Evolutionary conservation across 1,140 invertebrate genomes (phyloP), one percentile per base, ranked within the genome.

Genomic region (Drosophila punjabiensis): DNA sequence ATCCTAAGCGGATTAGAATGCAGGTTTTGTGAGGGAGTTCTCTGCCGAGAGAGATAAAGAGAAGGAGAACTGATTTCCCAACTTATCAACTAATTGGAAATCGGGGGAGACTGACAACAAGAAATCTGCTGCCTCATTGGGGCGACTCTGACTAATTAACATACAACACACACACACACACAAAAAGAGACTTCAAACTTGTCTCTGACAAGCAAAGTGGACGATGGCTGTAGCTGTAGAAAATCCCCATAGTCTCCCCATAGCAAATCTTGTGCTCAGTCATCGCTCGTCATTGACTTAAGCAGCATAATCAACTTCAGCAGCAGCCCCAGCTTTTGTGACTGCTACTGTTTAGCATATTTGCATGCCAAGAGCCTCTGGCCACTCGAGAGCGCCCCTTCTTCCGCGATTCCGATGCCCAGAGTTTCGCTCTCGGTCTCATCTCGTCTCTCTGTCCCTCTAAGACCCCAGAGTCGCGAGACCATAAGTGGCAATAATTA

Each of bases 301-400:
- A 89, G 85, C 84, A 87, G 84, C 86, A 89, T 89, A 89, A 89
- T 89, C 85, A 90, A 89, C 85, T 89, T 90, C 52, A 88, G 76
- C 76, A 52, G 65, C 53, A 66, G 52, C 37, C 30, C 20, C 43
- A 41, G 71, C 60, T 76, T 69, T 61, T 70, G 61, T 64, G 68
- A 69, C 82, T 84, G 87, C 87, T 91, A 91, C 88, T 92, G 88
- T 91, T 91, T 91, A 91, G 88, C 88, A 91, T 91, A 92, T 92
- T 92, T 91, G 84, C 81, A 88, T 91, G 81, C 89, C 85, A 78
- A 91, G 88, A 91, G 88, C 50, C 69, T 30, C 69, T 78, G 74
- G 74, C 83, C 88, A 89, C 89, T 92, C 73, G 81, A 88, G 81
- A 61, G 55, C 9, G 55, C 47, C 77, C 41, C 52, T 24, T 24